phyloP scores from a whole-genome alignment of 1,140 invertebrate genomes.

The Apocrypta bakeri region DNA sequence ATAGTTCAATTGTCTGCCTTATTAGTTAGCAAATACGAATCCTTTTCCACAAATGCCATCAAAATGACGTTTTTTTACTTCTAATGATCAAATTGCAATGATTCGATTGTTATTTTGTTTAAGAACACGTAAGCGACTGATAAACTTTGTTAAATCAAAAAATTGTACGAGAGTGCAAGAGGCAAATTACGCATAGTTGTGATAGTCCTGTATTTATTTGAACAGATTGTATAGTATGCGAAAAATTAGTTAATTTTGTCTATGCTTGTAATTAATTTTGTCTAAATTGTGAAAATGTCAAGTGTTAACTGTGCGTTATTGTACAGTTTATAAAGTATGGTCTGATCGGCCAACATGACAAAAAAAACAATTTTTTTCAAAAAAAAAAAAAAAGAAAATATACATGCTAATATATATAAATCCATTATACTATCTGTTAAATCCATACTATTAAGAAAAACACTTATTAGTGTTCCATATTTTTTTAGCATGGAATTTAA shows the following conservation, averaged over 20 bases:
- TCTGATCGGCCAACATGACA: slow-evolving; percentile 54
- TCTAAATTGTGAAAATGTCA: slow-evolving; percentile 41
- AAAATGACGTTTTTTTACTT: slow-evolving; percentile 19
- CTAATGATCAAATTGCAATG: slow-evolving; percentile 28
- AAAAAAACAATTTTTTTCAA: slow-evolving; percentile 4
- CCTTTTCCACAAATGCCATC: not conserved
- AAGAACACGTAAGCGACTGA: not conserved
- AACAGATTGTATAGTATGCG: slow-evolving; percentile 56
- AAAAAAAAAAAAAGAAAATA: not conserved
- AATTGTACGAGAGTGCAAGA: slow-evolving; percentile 39
- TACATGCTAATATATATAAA: slow-evolving; percentile 28
- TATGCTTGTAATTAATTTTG: slow-evolving; percentile 36
- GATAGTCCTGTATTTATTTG: slow-evolving; percentile 68
- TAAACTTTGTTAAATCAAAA: slow-evolving; percentile 31
- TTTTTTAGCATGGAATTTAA: slow-evolving; percentile 12
- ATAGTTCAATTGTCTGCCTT: not conserved
- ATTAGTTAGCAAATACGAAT: not conserved
- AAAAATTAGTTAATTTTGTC: slow-evolving; percentile 31
- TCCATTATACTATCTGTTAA: slow-evolving; percentile 10
- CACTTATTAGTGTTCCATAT: not conserved
- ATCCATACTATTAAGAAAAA: not conserved
- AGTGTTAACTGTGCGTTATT: slow-evolving; percentile 56
- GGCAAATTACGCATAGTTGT: slow-evolving; percentile 57
- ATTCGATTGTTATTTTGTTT: slow-evolving; percentile 41
- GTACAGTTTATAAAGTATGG: slow-evolving; percentile 59